A percentile compares a stretch with the other conserved stretches of the same genome.
phyloP scores from a whole-genome alignment of 1,140 invertebrate genomes.

The Microvelia longipes region DNA sequence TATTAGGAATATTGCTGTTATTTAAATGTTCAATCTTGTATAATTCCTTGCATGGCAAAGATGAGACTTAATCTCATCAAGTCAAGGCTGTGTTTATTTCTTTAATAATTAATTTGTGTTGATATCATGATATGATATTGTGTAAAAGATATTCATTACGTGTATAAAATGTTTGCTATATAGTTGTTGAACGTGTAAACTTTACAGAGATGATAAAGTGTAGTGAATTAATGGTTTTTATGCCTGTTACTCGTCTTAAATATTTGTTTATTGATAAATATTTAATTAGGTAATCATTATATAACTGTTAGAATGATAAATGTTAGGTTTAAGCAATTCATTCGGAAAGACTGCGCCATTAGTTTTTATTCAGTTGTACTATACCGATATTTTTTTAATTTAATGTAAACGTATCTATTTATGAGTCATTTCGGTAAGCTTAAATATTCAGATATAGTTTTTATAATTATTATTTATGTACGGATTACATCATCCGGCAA shows the following conservation, averaged over 20 bases:
- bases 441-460: not conserved
- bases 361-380: constrained; percentile 4
- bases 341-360: constrained; percentile 4
- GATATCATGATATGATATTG: not conserved
- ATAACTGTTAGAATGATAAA: constrained; percentile 6
- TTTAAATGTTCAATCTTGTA: no score
- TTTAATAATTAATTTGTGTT: not conserved
- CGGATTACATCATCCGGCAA: no score
- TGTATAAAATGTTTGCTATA: not conserved
- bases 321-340: constrained; percentile 1
- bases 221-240: not conserved
- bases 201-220: not conserved
- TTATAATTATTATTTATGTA: not conserved
- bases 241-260: not conserved
- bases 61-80: not conserved
- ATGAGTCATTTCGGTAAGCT: constrained; percentile 5
- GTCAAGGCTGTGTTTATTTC: not conserved
- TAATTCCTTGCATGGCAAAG: not conserved
- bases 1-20: no score
- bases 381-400: not conserved
- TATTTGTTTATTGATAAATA: not conserved
- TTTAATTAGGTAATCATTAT: not conserved
- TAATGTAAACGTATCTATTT: not conserved
- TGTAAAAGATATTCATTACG: not conserved
- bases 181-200: not conserved